These are phyloP conservation scores for Oryzias celebensis DNA, from an alignment of 2,113 vertebrate species.

Conservation along the genomic window DNA sequence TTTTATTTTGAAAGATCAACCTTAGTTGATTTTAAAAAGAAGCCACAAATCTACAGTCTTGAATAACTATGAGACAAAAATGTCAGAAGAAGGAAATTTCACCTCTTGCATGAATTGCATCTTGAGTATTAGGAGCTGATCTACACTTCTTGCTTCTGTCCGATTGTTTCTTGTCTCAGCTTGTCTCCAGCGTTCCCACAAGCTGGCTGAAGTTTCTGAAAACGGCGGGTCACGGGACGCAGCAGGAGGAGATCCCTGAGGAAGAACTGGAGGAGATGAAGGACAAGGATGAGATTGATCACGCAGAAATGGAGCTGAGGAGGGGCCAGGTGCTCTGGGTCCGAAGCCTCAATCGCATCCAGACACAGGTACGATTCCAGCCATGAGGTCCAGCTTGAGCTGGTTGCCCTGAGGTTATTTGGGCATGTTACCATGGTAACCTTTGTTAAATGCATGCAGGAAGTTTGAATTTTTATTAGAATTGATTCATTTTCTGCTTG, in stretches of 20 bases:
- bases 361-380: constrained; percentile 86
- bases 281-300: constrained; percentile 89
- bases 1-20: neutral
- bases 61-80: too few species aligned
- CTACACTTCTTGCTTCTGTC: neutral
- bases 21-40: too few species aligned
- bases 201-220: constrained; percentile 93
- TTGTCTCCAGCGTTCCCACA: constrained; percentile 93
- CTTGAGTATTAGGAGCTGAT: neutral
- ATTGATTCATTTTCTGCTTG: too few species aligned
- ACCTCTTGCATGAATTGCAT: too few species aligned
- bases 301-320: constrained; percentile 91
- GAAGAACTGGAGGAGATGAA: constrained; percentile 87
- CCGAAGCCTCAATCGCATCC: constrained; percentile 94
- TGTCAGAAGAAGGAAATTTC: too few species aligned
- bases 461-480: too few species aligned
- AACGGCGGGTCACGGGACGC: constrained; percentile 91
- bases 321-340: constrained; percentile 96
- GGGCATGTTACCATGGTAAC: too few species aligned
- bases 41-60: too few species aligned
- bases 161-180: constrained; percentile 63
- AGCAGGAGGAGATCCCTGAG: constrained; percentile 94
- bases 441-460: too few species aligned
- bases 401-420: too few species aligned
- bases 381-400: neutral